phyloP scores from a whole-genome alignment of 2,888 invertebrate genomes.

The Lycophotia porphyrea region DNA sequence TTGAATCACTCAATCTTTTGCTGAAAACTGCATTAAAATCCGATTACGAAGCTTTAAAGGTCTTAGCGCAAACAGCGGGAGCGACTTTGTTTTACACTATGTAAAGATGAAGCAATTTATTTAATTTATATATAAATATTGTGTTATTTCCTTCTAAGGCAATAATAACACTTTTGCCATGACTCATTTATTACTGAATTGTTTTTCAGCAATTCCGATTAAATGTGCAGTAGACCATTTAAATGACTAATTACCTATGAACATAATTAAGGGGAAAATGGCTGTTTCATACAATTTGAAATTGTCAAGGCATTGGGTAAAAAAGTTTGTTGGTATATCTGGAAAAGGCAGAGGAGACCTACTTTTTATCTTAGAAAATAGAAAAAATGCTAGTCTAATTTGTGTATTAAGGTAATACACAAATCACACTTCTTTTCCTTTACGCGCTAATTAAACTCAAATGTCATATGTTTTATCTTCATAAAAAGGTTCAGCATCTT shows the following conservation, averaged over 20 bases:
- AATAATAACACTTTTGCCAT: slow-evolving; percentile 6
- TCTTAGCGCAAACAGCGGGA: no score
- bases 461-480: not conserved
- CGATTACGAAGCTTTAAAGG: no score
- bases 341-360: not conserved
- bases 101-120: not conserved
- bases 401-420: not conserved
- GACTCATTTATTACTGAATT: slow-evolving; percentile 7
- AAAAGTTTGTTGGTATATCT: not conserved
- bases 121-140: not conserved
- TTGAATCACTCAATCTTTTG: no score
- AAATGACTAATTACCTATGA: not conserved
- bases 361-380: not conserved
- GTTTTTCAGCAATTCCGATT: not conserved
- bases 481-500: not conserved
- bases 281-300: not conserved
- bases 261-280: not conserved
- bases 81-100: no score
- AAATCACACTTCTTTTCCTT: not conserved
- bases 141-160: slow-evolving; percentile 17
- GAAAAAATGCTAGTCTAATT: not conserved
- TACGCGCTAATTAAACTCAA: not conserved
- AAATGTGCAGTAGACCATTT: not conserved
- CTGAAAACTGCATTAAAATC: no score
- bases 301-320: not conserved